Conservation (phyloP, 37 sponge, comb jelly and placozoan species). For the Mnemiopsis leidyi region DNA sequence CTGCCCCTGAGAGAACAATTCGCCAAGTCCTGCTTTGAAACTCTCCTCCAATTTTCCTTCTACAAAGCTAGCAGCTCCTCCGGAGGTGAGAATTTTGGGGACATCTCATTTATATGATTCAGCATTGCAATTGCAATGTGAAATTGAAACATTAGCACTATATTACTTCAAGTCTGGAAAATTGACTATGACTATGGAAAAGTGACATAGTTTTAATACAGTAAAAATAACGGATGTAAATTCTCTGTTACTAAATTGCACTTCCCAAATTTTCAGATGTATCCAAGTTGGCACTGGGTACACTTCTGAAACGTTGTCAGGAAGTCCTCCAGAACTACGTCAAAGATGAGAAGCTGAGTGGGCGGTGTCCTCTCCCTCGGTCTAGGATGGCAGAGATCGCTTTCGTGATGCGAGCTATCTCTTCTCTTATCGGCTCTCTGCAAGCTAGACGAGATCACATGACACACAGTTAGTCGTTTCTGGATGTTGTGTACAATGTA, state of each 20-base stretch:
- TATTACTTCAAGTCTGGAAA: too few species aligned
- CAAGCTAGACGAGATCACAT: conserved; percentile 69
- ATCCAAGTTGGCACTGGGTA: conserved; percentile 76
- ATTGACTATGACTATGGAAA: too few species aligned
- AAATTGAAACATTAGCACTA: too few species aligned
- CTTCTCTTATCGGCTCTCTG: conserved; percentile 72
- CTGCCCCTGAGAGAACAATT: conserved; percentile 79
- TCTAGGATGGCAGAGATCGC: conserved; percentile 76
- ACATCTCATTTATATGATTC: too few species aligned
- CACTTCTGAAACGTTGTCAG: conserved; percentile 76
- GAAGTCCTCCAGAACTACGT: conserved; percentile 74
- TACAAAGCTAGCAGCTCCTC: conserved; percentile 32
- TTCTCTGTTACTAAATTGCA: too few species aligned
- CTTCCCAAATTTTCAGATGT: background rate
- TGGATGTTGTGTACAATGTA: background rate
- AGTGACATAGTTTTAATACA: too few species aligned
- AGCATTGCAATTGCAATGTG: too few species aligned
- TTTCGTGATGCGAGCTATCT: conserved; percentile 77
- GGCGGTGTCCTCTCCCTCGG: conserved; percentile 78
- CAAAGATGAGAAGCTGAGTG: conserved; percentile 77
- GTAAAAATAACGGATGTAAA: too few species aligned
- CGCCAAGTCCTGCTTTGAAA: conserved; percentile 87
- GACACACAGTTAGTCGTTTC: conserved; percentile 63
- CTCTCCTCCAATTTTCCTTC: conserved; percentile 85
- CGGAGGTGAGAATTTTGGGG: background rate